Conservation (phyloP, 2,888 invertebrate species). For the Tenthredo distinguenda region DNA sequence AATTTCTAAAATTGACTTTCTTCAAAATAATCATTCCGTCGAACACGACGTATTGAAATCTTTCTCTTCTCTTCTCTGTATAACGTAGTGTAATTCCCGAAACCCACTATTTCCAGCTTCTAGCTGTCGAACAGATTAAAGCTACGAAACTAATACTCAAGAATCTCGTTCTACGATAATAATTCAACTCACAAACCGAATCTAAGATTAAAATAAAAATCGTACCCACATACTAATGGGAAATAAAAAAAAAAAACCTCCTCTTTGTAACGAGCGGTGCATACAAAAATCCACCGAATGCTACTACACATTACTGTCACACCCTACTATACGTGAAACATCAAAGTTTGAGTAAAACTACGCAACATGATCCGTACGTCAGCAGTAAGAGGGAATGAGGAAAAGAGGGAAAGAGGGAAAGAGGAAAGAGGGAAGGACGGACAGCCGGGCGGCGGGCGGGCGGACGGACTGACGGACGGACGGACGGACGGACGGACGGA, state of each 20-base stretch:
- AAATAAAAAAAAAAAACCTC: not conserved
- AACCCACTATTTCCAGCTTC: not conserved
- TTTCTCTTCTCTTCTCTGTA: not conserved
- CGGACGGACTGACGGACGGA: not conserved
- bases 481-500: conserved; percentile 38
- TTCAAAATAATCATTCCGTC: not conserved
- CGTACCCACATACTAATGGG: too few species aligned
- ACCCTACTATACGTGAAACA: not conserved
- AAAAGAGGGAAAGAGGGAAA: not conserved
- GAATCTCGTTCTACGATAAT: too few species aligned
- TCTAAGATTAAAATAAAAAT: too few species aligned
- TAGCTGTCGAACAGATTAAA: not conserved
- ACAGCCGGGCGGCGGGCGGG: not conserved
- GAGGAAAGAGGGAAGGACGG: not conserved
- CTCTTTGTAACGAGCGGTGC: not conserved
- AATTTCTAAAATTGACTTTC: conserved; percentile 1
- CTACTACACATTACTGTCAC: not conserved
- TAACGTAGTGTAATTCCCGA: not conserved
- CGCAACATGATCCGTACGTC: conserved; percentile 20
- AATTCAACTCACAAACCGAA: too few species aligned
- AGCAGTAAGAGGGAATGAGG: not conserved
- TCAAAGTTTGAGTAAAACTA: conserved; percentile 27
- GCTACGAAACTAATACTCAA: too few species aligned
- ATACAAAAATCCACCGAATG: not conserved
- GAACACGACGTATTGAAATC: not conserved